Conservation (phyloP, 2,113 vertebrate species). For the Nesogale talazaci region DNA sequence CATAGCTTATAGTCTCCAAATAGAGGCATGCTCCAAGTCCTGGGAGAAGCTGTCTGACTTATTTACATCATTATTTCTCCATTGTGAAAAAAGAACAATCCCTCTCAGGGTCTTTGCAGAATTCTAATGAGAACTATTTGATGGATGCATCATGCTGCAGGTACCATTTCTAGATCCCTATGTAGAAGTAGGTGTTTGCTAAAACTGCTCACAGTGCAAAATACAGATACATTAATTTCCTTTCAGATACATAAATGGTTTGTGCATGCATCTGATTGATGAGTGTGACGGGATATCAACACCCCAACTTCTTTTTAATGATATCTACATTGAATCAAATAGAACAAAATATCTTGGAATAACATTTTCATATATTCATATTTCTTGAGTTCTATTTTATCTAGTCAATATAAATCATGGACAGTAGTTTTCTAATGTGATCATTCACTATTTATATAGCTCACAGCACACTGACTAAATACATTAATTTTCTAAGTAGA, state of each 20-base stretch:
- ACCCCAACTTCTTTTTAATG: background rate
- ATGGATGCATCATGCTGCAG: background rate
- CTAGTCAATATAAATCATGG: background rate
- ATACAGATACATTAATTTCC: no score
- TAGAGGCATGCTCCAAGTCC: background rate
- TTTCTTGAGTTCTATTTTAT: background rate
- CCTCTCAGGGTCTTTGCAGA: background rate
- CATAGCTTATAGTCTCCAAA: background rate
- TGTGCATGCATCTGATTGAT: background rate
- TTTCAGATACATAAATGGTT: background rate
- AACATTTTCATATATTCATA: background rate
- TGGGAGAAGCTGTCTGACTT: background rate
- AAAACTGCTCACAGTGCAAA: background rate
- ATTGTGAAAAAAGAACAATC: background rate
- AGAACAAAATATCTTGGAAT: background rate
- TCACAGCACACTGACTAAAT: background rate
- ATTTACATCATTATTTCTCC: background rate
- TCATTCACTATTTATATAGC: background rate
- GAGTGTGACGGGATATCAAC: conserved; percentile 2
- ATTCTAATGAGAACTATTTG: background rate
- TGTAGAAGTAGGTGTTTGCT: background rate
- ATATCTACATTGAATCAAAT: background rate
- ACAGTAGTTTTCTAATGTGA: background rate
- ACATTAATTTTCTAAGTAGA: no score
- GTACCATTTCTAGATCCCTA: background rate